These are phyloP conservation scores for Odontocolon sp. DNA, from an alignment of 2,888 invertebrate species.

Conservation along the genomic window DNA sequence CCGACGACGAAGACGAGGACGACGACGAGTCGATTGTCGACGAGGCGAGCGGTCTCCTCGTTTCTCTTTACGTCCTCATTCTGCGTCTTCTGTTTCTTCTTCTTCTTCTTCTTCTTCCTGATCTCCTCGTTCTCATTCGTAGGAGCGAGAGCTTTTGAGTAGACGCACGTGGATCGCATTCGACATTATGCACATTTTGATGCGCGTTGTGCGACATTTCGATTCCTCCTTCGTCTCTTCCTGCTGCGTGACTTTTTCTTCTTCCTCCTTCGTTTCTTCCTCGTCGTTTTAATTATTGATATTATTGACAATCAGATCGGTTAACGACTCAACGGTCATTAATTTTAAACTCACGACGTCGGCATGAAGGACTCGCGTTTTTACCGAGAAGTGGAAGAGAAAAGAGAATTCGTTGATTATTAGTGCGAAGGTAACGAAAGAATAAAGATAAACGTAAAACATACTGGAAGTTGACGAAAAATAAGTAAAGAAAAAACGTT, in stretches of 20 bases:
- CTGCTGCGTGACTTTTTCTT: not conserved
- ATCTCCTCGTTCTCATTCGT: not conserved
- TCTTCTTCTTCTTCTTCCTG: not conserved
- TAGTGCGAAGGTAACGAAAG: not conserved
- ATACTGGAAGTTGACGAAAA: not conserved
- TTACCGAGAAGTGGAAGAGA: no score
- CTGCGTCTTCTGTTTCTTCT: not conserved
- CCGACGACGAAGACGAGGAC: slow-evolving; percentile 18
- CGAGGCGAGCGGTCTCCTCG: not conserved
- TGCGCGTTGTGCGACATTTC: not conserved
- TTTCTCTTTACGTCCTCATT: no score
- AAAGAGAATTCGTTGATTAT: no score
- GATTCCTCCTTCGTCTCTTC: not conserved
- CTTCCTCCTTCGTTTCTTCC: no score
- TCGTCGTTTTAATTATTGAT: no score
- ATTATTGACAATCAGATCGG: no score
- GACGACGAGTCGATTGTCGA: slow-evolving; percentile 4
- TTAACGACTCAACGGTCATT: no score
- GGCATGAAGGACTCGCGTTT: no score
- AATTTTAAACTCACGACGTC: no score
- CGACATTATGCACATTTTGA: not conserved
- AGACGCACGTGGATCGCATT: slow-evolving; percentile 8
- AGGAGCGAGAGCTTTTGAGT: not conserved
- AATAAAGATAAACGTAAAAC: not conserved
- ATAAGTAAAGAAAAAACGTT: not conserved